A percentile compares a stretch with the other conserved stretches of the same genome.
Conservation (phyloP, 2,888 invertebrate species). For the Drosophila diplacantha region DNA sequence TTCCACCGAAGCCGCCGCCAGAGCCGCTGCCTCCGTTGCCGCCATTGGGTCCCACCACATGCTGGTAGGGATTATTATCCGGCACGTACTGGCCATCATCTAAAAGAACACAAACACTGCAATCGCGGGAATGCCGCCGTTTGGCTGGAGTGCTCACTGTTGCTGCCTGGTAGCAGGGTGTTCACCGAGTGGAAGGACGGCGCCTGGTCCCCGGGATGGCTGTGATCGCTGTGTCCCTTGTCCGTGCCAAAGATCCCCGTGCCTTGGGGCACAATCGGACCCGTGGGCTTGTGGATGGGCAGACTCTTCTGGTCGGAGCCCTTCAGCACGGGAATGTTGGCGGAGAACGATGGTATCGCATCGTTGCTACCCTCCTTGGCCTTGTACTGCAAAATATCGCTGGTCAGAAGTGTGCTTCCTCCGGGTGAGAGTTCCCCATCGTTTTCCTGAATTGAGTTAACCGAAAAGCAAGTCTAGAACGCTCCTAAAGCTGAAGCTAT, state of each 20-base stretch:
- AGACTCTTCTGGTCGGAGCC: slow-evolving; percentile 65
- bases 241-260: slow-evolving; percentile 65
- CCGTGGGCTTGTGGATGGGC: slow-evolving; percentile 52
- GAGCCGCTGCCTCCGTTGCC: slow-evolving; percentile 39
- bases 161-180: slow-evolving; percentile 64
- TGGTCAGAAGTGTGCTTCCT: slow-evolving; percentile 36
- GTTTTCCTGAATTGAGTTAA: not conserved
- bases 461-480: not conserved
- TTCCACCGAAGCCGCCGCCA: slow-evolving; percentile 44
- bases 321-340: slow-evolving; percentile 44
- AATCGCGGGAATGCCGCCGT: not conserved
- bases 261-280: slow-evolving; percentile 29
- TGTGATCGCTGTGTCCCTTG: slow-evolving; percentile 64
- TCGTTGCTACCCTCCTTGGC: slow-evolving; percentile 32
- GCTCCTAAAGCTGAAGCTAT: not conserved
- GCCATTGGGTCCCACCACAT: slow-evolving; percentile 60
- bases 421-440: not conserved
- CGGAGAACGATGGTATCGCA: slow-evolving; percentile 24
- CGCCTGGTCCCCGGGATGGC: slow-evolving; percentile 62
- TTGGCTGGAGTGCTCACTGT: slow-evolving; percentile 49
- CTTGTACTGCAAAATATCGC: slow-evolving; percentile 47
- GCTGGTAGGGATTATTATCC: slow-evolving; percentile 57
- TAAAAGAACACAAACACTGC: slow-evolving; percentile 64
- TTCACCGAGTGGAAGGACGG: slow-evolving; percentile 70
- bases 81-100: slow-evolving; percentile 61